Evolutionary conservation across 2,797 vertebrate genomes (phyloP), one percentile per base, ranked within the genome.

Genomic region (Phoeniculus purpureus): DNA sequence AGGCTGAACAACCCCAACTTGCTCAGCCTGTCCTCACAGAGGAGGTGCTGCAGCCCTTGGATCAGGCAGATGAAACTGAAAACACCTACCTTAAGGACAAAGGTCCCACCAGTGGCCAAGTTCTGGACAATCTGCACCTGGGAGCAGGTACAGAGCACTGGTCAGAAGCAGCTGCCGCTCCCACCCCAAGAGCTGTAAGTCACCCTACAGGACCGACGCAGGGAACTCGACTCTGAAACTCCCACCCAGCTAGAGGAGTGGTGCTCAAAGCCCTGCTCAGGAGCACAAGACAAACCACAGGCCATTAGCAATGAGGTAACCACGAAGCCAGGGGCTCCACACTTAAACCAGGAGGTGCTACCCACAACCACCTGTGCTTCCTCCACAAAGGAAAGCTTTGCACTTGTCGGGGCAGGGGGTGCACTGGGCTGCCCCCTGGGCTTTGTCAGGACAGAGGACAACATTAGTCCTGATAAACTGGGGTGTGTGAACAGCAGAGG

Each of bases 101-200:
- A 99, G 13, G 97, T 99, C 89, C 98, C 98, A 89, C 98, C 98
- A 47, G 98, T 98, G 82, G 97, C 97, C 40, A 98, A 98, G 91
- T 99, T 99, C 95, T 99, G 98, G 82, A 99, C 97, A 26, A 98
- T 96, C 96, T 99, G 98, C 92, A 99, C 99, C 99, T 99, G 92
- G 37, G 87, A 73, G 81, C 64, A 55, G 92, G 67, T 21, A 95
- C 48, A 94, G 55, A 89, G 51, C 6, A 89, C 31, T 3, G 1
- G 47, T 97, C 62, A 97, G 64, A 66, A 66, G 16, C 1, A 0
- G 50, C 50, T 47, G 59, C 43, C 32, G 71, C 65, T 84, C 32
- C 64, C 29, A 6, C n/a, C n/a, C 21, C 48, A 62, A 51, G 32
- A 75, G 43, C 43, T 43, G 13, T n/a, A 75, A 43, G 43, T 43